Evolutionary conservation across 2,797 vertebrate species (phyloP).

Genomic region (Hyperoplus immaculatus): DNA sequence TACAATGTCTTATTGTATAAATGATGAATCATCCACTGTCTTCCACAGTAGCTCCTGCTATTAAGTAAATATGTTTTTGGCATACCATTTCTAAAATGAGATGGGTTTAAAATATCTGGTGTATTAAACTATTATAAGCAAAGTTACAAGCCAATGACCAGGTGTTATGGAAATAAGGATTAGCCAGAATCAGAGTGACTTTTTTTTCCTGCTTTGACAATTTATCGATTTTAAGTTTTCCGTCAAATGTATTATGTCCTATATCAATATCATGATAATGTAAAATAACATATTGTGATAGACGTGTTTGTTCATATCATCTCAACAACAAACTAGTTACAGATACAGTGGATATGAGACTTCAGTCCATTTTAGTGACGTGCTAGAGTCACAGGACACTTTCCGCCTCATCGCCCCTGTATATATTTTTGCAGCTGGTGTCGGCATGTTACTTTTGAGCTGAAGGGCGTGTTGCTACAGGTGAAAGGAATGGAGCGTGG

Average conservation of each 20-base stretch:
- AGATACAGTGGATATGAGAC: not conserved
- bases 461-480: conserved; percentile 52
- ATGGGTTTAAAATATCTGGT: too few relatives aligned
- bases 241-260: not conserved
- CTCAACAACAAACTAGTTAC: not conserved
- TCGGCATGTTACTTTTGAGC: conserved; percentile 25
- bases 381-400: not conserved
- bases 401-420: conserved; percentile 1
- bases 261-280: not conserved
- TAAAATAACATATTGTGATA: not conserved
- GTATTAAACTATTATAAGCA: not conserved
- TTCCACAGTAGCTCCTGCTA: not conserved
- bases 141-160: not conserved
- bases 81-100: not conserved
- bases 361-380: not conserved
- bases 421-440: conserved; percentile 13
- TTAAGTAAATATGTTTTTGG: not conserved
- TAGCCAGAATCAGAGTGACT: not conserved
- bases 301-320: not conserved
- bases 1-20: not conserved
- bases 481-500: conserved; percentile 32
- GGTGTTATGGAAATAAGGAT: not conserved
- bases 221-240: not conserved
- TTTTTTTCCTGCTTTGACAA: not conserved
- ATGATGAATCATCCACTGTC: not conserved